Base-by-base conservation (phyloP, 2,797 vertebrate species). In the Sternarchorhynchus goeldii region DNA sequence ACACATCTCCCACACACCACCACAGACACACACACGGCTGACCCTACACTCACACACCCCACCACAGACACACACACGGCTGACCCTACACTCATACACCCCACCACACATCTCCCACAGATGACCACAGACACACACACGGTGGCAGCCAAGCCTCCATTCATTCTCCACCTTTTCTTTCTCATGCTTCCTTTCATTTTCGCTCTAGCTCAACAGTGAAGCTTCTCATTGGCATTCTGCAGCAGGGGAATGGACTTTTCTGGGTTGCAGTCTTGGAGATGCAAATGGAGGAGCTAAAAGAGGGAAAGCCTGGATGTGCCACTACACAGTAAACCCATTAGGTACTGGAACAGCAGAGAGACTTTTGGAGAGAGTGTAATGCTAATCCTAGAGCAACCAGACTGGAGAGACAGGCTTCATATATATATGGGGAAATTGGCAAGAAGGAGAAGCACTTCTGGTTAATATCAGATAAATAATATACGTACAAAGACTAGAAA, bases 321-420 rank as follows among this genome's bases (percentile, higher is more conserved):
- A 57, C 29, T 74, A 17, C 21, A 12, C 36, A 74, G 74, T 71
- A 79, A 82, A 77, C 75, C 65, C 59, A 79, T 81, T 77, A 77
- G 17, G 2, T 73, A 21, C 20, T 29, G 18, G 70, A 34, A 0
- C 34, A 64, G 60, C 29, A 12, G 57, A 58, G 17, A 56, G 72
- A 57, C 78, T 57, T 68, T 57, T 20, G 20, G 45, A 41, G 50
- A 75, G 62, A 56, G 17, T 55, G 8, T 12, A 50, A 66, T 34
- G 32, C 31, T 79, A 55, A 41, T 79, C 60, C 4, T n/a, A 71
- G 31, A 67, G 53, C 71, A 73, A 14, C 56, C 50, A 21, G 78
- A 73, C 50, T 56, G 18, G 62, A 41, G 20, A 32, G 62, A 32
- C 56, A 62, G 0, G n/a, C 57, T 75, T 80, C 32, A 80, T 71